Percentiles rank a stretch among this genome's conserved stretches.
Conservation (phyloP, 2,888 invertebrate species). For the Germaria angustata region DNA sequence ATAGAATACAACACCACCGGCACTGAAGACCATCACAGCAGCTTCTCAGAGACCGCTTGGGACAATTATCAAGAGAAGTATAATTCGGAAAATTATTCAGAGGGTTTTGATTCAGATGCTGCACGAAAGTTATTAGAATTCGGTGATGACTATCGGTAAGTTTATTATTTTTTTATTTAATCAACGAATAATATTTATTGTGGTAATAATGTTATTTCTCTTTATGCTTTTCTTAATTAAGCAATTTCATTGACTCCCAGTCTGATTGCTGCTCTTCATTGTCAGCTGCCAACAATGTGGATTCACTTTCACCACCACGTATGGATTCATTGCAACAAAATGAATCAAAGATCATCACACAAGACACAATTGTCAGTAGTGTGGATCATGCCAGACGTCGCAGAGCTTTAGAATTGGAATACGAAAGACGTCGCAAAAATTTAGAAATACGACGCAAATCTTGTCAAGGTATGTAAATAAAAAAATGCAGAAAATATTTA, state of each 20-base stretch:
- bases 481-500: conserved; percentile 30
- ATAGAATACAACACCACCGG: conserved; percentile 82
- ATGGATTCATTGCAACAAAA: conserved; percentile 79
- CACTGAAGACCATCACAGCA: conserved; percentile 86
- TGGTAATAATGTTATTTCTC: conserved; percentile 8
- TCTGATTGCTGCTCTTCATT: conserved; percentile 92
- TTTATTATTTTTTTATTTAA: conserved; percentile 20
- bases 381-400: conserved; percentile 79
- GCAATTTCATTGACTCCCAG: conserved; percentile 91
- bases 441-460: conserved; percentile 78
- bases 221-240: conserved; percentile 61
- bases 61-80: conserved; percentile 98
- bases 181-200: background rate
- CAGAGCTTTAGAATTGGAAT: conserved; percentile 78
- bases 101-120: conserved; percentile 91
- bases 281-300: conserved; percentile 83
- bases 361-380: conserved; percentile 77
- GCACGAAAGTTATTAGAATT: conserved; percentile 91
- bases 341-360: conserved; percentile 77
- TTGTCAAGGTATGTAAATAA: conserved; percentile 76
- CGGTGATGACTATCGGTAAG: conserved; percentile 91
- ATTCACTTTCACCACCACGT: conserved; percentile 81
- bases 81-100: conserved; percentile 94
- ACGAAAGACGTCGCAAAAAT: conserved; percentile 78
- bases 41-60: conserved; percentile 96